Percentiles rank a stretch among this genome's conserved stretches.
phyloP scores from a whole-genome alignment of 2,888 invertebrate genomes.

The Nysson spinosus region DNA sequence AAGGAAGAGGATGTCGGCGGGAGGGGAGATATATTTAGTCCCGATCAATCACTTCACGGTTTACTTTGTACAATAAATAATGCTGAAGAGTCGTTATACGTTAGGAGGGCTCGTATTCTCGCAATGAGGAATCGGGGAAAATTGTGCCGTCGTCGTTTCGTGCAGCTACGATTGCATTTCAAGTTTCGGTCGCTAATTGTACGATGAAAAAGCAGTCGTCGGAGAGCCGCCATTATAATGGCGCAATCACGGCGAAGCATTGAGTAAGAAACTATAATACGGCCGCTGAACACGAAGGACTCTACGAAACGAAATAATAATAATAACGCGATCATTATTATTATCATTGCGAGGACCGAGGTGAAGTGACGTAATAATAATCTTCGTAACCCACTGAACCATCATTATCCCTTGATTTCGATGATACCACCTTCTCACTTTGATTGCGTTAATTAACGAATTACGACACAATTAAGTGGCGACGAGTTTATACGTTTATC shows the following conservation, averaged over 20 bases:
- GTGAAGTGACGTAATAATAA: constrained; percentile 31
- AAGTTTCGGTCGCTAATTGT: constrained; percentile 56
- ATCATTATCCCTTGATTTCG: constrained; percentile 19
- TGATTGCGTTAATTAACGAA: neutral
- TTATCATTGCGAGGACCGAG: constrained; percentile 16
- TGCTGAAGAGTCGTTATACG: too few relatives aligned
- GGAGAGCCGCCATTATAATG: constrained; percentile 48
- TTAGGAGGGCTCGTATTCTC: too few relatives aligned
- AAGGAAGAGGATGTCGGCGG: too few relatives aligned
- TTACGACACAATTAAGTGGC: too few relatives aligned
- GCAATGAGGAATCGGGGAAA: constrained; percentile 41
- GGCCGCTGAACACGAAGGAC: constrained; percentile 12
- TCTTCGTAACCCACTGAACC: neutral
- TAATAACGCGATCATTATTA: too few relatives aligned
- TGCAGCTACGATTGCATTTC: constrained; percentile 39
- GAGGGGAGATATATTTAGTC: too few relatives aligned
- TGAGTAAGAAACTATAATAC: constrained; percentile 46
- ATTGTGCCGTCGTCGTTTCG: constrained; percentile 35
- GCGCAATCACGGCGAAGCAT: constrained; percentile 47
- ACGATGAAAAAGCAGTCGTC: constrained; percentile 50
- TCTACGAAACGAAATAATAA: constrained; percentile 34
- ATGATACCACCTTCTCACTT: neutral
- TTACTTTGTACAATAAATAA: too few relatives aligned
- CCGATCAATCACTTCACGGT: too few relatives aligned
- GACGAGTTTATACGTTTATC: too few relatives aligned